Evolutionary conservation across 92 coral and sea anemone species (phyloP).

Genomic region (Epizoanthus fatuus): DNA sequence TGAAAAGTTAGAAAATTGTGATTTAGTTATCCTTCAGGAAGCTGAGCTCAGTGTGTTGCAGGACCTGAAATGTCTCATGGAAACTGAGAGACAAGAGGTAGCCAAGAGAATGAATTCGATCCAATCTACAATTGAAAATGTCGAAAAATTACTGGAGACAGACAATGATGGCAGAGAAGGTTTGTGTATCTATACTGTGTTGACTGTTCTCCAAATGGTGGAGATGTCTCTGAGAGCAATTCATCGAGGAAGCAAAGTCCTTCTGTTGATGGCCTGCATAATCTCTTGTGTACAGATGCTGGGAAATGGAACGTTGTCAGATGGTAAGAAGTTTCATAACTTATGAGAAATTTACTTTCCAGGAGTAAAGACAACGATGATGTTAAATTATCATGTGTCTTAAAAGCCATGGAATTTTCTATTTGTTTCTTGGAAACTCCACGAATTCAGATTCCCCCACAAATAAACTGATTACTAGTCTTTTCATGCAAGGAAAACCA

Average conservation of each 20-base stretch:
- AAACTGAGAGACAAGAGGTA: background rate
- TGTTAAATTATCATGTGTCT: no score
- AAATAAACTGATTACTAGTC: no score
- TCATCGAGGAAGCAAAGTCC: background rate
- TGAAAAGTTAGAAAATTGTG: no score
- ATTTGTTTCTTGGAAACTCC: no score
- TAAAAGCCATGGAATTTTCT: no score
- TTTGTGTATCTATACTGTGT: no score
- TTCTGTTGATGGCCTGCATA: background rate
- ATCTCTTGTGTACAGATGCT: background rate
- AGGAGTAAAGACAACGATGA: no score
- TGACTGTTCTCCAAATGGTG: background rate
- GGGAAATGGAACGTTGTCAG: conserved; percentile 20
- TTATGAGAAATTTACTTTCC: no score
- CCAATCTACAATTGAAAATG: background rate
- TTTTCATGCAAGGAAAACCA: no score
- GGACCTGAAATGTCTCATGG: no score
- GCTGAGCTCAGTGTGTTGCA: background rate
- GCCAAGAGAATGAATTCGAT: background rate
- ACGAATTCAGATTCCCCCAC: no score
- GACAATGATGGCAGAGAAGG: background rate
- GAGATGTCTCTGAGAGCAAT: background rate
- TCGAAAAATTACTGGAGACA: background rate
- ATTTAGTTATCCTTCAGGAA: background rate
- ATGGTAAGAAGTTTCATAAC: background rate